These are phyloP conservation scores for Pteronotus mesoamericanus DNA, from an alignment of 2,797 vertebrate species.

Conservation along the genomic window DNA sequence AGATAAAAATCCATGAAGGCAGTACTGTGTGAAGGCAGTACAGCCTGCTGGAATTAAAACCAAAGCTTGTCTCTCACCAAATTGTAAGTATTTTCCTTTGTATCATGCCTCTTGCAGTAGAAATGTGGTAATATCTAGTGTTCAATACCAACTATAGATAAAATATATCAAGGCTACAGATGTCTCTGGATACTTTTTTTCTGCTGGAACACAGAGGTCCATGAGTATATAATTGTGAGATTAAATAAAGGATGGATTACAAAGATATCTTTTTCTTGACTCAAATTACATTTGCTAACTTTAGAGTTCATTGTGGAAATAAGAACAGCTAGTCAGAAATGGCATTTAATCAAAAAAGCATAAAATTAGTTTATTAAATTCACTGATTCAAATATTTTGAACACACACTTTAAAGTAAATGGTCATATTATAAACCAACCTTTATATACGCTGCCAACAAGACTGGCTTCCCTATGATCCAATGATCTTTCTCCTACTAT, in stretches of 20 bases:
- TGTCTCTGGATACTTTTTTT: not conserved
- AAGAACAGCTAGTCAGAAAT: constrained; percentile 39
- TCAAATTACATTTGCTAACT: constrained; percentile 24
- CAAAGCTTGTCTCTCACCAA: not conserved
- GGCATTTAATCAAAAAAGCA: not conserved
- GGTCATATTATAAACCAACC: not conserved
- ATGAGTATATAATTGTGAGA: not conserved
- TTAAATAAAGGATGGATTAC: not conserved
- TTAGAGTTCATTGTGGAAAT: constrained; percentile 23
- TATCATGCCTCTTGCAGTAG: not conserved
- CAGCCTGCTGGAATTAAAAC: not conserved
- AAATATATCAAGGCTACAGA: not conserved
- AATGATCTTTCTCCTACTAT: not conserved
- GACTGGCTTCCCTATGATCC: not conserved
- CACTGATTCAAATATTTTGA: constrained; percentile 17
- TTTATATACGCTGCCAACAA: not conserved
- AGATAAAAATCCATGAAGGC: not conserved
- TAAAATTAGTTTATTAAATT: constrained; percentile 30
- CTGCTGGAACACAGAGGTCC: not conserved
- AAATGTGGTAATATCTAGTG: not conserved
- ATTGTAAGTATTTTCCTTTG: not conserved
- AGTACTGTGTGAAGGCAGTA: not conserved
- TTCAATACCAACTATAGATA: not conserved
- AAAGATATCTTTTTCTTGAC: constrained; percentile 26
- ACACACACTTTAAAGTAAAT: constrained; percentile 1